A percentile compares a stretch with the other conserved stretches of the same genome.
These are phyloP conservation scores for Dipodomys ordii DNA, from an alignment of 2,113 vertebrate species.

Conservation along the genomic window DNA sequence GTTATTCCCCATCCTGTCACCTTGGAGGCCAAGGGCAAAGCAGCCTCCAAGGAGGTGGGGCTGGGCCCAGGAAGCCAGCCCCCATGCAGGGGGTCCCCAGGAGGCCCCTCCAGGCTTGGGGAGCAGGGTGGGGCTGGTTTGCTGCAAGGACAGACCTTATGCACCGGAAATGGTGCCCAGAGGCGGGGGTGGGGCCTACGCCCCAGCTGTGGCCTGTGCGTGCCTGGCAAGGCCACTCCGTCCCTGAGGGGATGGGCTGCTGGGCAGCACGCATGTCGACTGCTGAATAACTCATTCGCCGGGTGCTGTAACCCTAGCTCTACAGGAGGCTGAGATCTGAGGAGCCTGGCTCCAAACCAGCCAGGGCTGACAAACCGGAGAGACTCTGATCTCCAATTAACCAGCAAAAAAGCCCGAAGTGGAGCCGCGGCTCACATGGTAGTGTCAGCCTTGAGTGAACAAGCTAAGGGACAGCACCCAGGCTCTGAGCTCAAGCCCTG, in stretches of 20 bases:
- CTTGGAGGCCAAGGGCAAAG: neutral
- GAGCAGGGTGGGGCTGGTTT: neutral
- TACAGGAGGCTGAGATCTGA: no score
- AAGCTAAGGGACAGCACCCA: no score
- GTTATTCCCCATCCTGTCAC: neutral
- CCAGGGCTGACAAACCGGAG: no score
- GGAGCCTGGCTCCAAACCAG: no score
- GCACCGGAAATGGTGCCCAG: neutral
- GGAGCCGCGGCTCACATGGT: no score
- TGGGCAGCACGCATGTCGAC: accelerated
- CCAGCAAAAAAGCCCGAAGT: no score
- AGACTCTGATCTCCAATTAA: no score
- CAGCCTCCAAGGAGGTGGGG: neutral
- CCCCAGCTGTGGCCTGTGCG: neutral
- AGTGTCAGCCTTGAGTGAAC: no score
- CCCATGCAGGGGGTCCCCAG: neutral
- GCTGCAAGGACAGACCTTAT: accelerated
- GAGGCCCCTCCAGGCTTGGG: neutral
- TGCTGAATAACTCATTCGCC: no score
- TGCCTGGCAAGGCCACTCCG: no score
- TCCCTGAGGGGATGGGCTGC: neutral
- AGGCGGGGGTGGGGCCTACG: neutral
- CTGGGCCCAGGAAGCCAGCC: neutral
- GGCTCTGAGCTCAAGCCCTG: no score
- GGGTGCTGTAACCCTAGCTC: no score